Base-by-base conservation (phyloP, 2,113 vertebrate genomes). In the Morone chrysops region DNA sequence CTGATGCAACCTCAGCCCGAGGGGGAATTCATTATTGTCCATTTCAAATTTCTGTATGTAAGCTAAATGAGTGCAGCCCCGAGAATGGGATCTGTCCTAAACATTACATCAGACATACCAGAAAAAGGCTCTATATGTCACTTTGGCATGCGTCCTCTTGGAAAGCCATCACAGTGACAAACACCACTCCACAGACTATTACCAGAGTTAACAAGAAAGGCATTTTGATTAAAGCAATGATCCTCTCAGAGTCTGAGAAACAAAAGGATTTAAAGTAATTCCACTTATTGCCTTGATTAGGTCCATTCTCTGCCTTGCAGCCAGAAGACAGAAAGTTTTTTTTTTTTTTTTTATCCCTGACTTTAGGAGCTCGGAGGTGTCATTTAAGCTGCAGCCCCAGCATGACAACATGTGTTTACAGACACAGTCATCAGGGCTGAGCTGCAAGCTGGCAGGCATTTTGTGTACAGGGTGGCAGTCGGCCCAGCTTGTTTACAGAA, bases 351-450 rank as follows among this genome's bases (percentile, higher is more conserved):
- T 40, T 13, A 70, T 51, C 40, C 31, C 13, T 12, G 62, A 67
- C 43, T 59, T 1, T 75, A 59, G 60, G 40, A 31, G 62, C 53
- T 62, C 17, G 6, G 62, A 70, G 74, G 81, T 86, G 75, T 85
- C n/a, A 62, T 69, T 79, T 48, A 48, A 66, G 18, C 65, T 81
- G 59, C 70, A 60, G 70, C 59, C 61, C 17, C 63, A 80, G 25
- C 59, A 71, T 74, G 69, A 63, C 43, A 22, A 75, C 60, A 74
- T 60, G 16, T 88, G 85, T 87, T 87, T 85, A 69, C 66, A 71
- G 36, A 68, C n/a, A 59, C 14, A 66, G 41, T 45, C 25, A 54
- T 63, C 45, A 18, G 25, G 54, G 8, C 66, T 51, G 9, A 72
- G 41, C 20, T 71, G 69, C 56, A 17, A 0, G 51, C 78, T 70